Evolutionary conservation across 2,888 invertebrate genomes (phyloP).

Genomic region (Lithophane leautieri): DNA sequence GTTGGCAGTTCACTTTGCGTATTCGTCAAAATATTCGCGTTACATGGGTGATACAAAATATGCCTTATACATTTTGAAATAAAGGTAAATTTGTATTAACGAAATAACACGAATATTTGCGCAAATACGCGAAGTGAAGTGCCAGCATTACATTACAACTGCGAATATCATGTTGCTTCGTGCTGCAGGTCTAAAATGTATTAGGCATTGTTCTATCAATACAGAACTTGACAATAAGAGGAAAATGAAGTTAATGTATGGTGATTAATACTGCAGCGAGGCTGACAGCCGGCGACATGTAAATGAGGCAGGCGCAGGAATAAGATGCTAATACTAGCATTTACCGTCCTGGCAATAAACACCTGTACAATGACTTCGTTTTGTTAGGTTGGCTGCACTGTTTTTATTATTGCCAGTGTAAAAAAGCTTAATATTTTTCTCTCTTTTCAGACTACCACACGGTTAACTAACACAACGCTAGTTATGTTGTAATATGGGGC

Average conservation of each 20-base stretch:
- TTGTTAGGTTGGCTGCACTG: constrained; percentile 13
- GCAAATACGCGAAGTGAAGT: too few species aligned
- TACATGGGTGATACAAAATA: too few species aligned
- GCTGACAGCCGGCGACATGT: constrained; percentile 50
- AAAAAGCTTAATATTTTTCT: constrained; percentile 3
- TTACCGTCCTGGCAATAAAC: constrained; percentile 31
- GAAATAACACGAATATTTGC: too few species aligned
- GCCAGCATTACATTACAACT: not conserved
- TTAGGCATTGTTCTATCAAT: constrained; percentile 27
- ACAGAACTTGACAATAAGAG: constrained; percentile 48
- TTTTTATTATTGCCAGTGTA: constrained; percentile 18
- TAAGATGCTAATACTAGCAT: constrained; percentile 47
- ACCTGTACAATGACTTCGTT: constrained; percentile 31
- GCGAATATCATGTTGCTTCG: not conserved
- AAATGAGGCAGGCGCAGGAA: constrained; percentile 51
- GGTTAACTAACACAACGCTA: not conserved
- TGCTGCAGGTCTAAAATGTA: not conserved
- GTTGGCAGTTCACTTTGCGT: too few species aligned
- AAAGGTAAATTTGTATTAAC: too few species aligned
- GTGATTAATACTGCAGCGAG: constrained; percentile 56
- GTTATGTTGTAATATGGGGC: not conserved
- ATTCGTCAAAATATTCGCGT: too few species aligned
- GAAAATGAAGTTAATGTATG: constrained; percentile 65
- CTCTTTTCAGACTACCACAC: not conserved
- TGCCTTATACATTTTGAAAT: too few species aligned